A percentile compares a stretch with the other conserved stretches of the same genome.
phyloP scores from a whole-genome alignment of 2,888 invertebrate species.

The Drosophila aldrichi region DNA sequence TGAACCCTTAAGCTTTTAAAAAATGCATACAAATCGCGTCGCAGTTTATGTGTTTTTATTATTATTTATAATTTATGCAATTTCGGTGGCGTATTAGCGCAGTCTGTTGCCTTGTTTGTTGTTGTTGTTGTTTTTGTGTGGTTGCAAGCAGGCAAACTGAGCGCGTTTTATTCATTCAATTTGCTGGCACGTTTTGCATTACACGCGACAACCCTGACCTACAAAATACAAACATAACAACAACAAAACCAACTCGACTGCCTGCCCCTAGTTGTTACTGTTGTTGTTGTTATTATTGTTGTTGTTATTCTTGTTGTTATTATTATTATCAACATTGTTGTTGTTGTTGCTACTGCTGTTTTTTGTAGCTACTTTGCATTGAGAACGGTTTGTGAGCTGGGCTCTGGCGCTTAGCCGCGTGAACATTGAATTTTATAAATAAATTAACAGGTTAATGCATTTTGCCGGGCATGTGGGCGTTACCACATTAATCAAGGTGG shows the following conservation, averaged over 20 bases:
- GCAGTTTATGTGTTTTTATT: slow-evolving; percentile 29
- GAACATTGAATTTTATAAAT: slow-evolving; percentile 73
- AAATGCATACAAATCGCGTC: slow-evolving; percentile 29
- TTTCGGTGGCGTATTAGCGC: slow-evolving; percentile 44
- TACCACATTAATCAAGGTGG: background rate
- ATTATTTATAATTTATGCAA: slow-evolving; percentile 57
- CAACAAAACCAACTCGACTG: slow-evolving; percentile 32
- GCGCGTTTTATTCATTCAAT: slow-evolving; percentile 71
- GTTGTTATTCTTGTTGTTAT: slow-evolving; percentile 12
- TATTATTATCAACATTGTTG: slow-evolving; percentile 25
- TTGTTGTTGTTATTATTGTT: slow-evolving; percentile 25
- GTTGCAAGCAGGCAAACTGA: slow-evolving; percentile 44
- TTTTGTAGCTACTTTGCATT: slow-evolving; percentile 51
- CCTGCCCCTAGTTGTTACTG: slow-evolving; percentile 41
- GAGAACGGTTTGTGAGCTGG: slow-evolving; percentile 56
- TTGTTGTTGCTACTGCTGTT: slow-evolving; percentile 22
- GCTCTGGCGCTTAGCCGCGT: slow-evolving; percentile 54
- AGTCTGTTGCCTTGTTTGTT: slow-evolving; percentile 34
- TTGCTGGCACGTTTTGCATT: slow-evolving; percentile 78
- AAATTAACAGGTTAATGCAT: slow-evolving; percentile 63
- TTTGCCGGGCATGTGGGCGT: slow-evolving; percentile 27
- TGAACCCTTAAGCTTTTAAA: slow-evolving; percentile 32
- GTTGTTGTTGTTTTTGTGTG: slow-evolving; percentile 19
- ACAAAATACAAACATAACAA: slow-evolving; percentile 54
- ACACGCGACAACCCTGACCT: slow-evolving; percentile 82